Percentiles rank a stretch among this genome's conserved stretches.
These are phyloP conservation scores for Propithecus perrieri DNA, from an alignment of 2,797 vertebrate species.

Conservation along the genomic window DNA sequence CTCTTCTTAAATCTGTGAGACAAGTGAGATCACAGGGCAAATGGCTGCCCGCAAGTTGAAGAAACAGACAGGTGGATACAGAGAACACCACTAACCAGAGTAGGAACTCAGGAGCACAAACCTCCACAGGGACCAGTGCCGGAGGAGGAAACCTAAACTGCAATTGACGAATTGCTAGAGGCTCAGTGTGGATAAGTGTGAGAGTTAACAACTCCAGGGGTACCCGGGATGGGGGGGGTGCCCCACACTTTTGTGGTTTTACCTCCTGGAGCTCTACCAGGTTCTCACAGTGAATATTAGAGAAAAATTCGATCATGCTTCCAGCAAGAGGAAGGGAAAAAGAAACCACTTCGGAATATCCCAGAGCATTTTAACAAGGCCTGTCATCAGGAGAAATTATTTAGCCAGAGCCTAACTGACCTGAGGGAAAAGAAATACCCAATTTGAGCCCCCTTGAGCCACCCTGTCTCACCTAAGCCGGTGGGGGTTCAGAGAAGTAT, in stretches of 20 bases:
- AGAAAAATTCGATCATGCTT: background rate
- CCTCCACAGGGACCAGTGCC: background rate
- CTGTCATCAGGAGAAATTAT: background rate
- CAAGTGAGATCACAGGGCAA: background rate
- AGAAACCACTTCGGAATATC: background rate
- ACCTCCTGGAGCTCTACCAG: background rate
- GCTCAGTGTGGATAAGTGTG: background rate
- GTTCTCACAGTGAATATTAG: background rate
- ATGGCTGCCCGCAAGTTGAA: background rate
- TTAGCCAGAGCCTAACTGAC: background rate
- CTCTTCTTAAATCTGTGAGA: background rate
- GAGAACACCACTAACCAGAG: background rate
- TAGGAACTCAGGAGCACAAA: background rate
- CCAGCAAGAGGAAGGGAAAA: background rate
- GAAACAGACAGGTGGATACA: background rate
- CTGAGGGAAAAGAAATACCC: background rate
- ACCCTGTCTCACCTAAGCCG: background rate
- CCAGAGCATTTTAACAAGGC: background rate
- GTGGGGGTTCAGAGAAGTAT: too few species aligned
- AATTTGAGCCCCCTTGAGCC: background rate
- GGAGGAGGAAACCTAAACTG: background rate
- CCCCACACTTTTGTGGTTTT: background rate
- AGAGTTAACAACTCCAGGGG: background rate
- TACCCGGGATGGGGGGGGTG: background rate
- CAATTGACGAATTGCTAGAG: background rate